Conservation (phyloP, 92 coral and sea anemone species). For the Bergia puertoricense region DNA sequence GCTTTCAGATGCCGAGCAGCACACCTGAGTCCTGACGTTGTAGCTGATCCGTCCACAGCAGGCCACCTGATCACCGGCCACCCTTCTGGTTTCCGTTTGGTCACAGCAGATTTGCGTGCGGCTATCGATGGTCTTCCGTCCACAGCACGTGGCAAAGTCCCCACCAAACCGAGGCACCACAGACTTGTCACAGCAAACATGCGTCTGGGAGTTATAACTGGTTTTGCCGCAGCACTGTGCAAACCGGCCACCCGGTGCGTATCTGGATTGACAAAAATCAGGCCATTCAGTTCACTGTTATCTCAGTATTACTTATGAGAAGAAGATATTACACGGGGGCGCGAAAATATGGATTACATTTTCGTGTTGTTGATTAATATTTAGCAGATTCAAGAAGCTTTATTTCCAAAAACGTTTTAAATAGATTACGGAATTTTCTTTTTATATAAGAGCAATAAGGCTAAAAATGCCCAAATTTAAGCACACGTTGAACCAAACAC, state of each 20-base stretch:
- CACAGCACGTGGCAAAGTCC: slow-evolving; percentile 46
- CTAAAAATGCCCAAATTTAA: too few species aligned
- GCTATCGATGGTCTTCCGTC: slow-evolving; percentile 24
- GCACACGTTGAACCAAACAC: too few species aligned
- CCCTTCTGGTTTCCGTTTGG: slow-evolving; percentile 21
- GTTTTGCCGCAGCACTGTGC: slow-evolving; percentile 47
- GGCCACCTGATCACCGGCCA: slow-evolving; percentile 20
- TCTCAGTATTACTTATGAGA: background rate
- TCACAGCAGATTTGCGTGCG: slow-evolving; percentile 45
- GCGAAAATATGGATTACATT: too few species aligned
- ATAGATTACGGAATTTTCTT: too few species aligned
- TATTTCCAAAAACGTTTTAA: too few species aligned
- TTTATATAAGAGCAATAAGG: too few species aligned
- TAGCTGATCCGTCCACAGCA: slow-evolving; percentile 46
- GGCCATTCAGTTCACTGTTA: background rate
- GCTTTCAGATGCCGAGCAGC: slow-evolving; percentile 42
- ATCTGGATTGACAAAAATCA: background rate
- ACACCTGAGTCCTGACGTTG: slow-evolving; percentile 29
- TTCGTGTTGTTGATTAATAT: too few species aligned
- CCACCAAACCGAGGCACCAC: slow-evolving; percentile 44
- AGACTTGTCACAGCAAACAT: slow-evolving; percentile 31
- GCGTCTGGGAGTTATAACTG: slow-evolving; percentile 38
- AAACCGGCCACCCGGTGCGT: slow-evolving; percentile 38
- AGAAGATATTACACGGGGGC: too few species aligned
- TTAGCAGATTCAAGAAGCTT: too few species aligned